Conservation (phyloP, 2,888 invertebrate species). For the Pinctada fucata region DNA sequence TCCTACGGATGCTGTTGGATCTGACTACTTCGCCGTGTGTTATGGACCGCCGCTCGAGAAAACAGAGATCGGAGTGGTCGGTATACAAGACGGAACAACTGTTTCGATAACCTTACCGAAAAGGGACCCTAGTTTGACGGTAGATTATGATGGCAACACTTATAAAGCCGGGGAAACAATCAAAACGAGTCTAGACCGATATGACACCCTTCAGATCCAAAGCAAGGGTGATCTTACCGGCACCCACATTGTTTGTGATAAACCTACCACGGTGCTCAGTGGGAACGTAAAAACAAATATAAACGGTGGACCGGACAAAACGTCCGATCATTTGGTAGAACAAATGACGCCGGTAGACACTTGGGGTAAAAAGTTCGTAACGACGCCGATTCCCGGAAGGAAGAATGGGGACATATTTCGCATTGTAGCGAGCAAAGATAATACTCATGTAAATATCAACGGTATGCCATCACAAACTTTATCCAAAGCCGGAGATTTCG, state of each 20-base stretch:
- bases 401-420: conserved; percentile 62
- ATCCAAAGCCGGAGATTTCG: conserved; percentile 38
- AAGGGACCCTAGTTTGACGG: conserved; percentile 36
- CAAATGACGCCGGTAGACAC: conserved; percentile 63
- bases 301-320: conserved; percentile 29
- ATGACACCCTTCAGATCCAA: conserved; percentile 49
- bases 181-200: conserved; percentile 46
- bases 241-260: conserved; percentile 52
- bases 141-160: conserved; percentile 41
- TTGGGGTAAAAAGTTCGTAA: conserved; percentile 67
- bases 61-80: conserved; percentile 49
- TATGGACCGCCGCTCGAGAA: conserved; percentile 44
- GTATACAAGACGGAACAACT: conserved; percentile 41
- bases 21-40: conserved; percentile 53
- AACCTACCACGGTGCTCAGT: conserved; percentile 60
- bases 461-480: conserved; percentile 32
- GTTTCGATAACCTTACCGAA: conserved; percentile 49
- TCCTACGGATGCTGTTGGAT: conserved; percentile 52
- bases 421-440: conserved; percentile 53
- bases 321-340: conserved; percentile 58
- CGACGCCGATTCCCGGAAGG: conserved; percentile 62
- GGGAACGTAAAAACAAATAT: conserved; percentile 60
- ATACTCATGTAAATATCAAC: conserved; percentile 46
- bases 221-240: conserved; percentile 64
- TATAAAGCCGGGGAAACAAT: conserved; percentile 51